Conservation (phyloP, 2,113 vertebrate genomes). For the Microtus ochrogaster region DNA sequence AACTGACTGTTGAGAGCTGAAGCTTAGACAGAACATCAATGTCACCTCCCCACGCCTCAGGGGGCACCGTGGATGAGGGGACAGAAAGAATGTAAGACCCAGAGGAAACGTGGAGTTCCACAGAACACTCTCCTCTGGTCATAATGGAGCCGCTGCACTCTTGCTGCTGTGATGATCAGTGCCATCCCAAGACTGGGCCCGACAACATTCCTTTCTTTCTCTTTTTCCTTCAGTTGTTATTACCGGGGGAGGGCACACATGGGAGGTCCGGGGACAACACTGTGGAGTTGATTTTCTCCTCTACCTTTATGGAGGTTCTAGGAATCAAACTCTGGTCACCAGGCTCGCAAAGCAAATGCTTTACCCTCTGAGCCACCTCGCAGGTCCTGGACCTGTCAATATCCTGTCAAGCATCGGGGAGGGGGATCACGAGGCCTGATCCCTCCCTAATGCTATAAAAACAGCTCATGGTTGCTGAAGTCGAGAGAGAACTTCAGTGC, state of each 20-base stretch:
- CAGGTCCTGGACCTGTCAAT: neutral
- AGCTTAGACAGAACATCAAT: neutral
- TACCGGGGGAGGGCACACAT: neutral
- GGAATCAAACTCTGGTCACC: neutral
- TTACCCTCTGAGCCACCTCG: neutral
- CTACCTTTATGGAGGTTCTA: neutral
- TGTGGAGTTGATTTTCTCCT: neutral
- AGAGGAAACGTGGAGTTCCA: neutral
- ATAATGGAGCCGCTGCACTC: accelerated
- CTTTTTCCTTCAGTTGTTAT: neutral
- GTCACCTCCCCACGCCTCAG: neutral
- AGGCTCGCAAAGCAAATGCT: neutral
- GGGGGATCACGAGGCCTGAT: neutral
- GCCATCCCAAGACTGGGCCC: neutral
- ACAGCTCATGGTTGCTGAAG: neutral
- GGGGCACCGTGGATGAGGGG: too few relatives aligned
- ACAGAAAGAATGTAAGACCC: neutral
- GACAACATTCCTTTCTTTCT: neutral
- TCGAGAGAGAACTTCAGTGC: neutral
- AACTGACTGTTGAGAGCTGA: neutral
- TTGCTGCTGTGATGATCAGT: neutral
- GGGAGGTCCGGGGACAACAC: neutral
- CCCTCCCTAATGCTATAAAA: neutral
- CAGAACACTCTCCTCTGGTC: neutral
- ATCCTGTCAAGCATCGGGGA: too few relatives aligned